phyloP scores from a whole-genome alignment of 23 tunicate genomes.

The Aplidium turbinatum region DNA sequence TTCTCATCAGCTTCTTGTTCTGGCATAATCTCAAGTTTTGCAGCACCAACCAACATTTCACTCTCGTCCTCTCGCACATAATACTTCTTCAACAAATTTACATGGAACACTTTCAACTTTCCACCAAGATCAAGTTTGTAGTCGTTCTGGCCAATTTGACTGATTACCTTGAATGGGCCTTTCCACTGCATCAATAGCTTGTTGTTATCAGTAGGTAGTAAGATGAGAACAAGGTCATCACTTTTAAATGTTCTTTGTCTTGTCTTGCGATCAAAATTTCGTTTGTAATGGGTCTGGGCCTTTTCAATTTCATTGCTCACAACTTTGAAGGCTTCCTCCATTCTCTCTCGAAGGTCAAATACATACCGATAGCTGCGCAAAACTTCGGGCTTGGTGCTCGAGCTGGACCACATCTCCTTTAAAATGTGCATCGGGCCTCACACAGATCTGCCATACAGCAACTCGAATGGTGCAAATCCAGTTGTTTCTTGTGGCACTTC shows the following conservation, averaged over 20 bases:
- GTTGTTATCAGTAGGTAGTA: slow-evolving; percentile 31
- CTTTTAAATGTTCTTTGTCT: neutral
- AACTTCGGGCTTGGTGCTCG: neutral
- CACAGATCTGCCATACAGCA: slow-evolving; percentile 24
- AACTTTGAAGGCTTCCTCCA: neutral
- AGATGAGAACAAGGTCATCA: neutral
- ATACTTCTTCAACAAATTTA: slow-evolving; percentile 19
- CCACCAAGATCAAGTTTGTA: neutral
- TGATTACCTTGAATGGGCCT: slow-evolving; percentile 1
- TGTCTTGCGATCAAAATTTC: neutral
- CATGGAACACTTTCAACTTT: slow-evolving; percentile 1
- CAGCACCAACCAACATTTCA: neutral
- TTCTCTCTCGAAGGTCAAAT: slow-evolving; percentile 13
- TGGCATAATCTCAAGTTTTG: neutral
- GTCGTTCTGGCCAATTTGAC: neutral
- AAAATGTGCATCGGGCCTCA: slow-evolving; percentile 34
- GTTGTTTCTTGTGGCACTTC: slow-evolving; percentile 46
- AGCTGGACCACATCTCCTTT: slow-evolving; percentile 6
- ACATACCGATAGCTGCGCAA: neutral
- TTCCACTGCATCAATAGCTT: slow-evolving; percentile 25
- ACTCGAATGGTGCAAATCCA: slow-evolving; percentile 45
- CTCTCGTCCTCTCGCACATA: neutral
- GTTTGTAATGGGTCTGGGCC: neutral
- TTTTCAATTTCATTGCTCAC: slow-evolving; percentile 4
- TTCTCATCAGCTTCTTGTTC: neutral